phyloP scores from a whole-genome alignment of 2,888 invertebrate genomes.

The Diaphora mendica region DNA sequence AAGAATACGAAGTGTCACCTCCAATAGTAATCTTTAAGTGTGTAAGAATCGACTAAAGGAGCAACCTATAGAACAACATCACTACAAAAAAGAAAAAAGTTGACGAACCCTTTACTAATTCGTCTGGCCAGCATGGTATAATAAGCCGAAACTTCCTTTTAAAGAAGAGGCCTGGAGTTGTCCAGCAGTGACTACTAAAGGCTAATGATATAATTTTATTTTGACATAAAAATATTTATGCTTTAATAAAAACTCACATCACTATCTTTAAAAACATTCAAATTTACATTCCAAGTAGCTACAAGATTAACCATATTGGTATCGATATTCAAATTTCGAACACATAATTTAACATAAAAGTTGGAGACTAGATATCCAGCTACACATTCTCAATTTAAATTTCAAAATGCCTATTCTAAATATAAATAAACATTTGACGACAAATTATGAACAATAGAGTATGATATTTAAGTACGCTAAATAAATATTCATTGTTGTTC shows the following conservation, averaged over 20 bases:
- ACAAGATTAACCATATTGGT: not conserved
- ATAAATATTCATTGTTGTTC: slow-evolving; percentile 83
- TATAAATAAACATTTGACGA: slow-evolving; percentile 57
- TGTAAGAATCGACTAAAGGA: too few relatives aligned
- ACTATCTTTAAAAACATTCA: not conserved
- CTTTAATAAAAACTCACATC: not conserved
- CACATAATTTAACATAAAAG: not conserved
- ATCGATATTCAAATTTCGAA: slow-evolving; percentile 9
- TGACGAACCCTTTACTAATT: not conserved
- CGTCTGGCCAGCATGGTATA: too few relatives aligned
- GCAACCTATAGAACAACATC: too few relatives aligned
- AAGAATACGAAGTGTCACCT: too few relatives aligned
- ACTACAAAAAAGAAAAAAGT: too few relatives aligned
- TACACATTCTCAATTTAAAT: slow-evolving; percentile 27
- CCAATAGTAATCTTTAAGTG: too few relatives aligned
- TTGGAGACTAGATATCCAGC: not conserved
- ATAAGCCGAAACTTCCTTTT: too few relatives aligned
- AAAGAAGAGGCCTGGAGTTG: too few relatives aligned
- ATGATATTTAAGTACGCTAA: slow-evolving; percentile 66
- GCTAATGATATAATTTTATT: not conserved
- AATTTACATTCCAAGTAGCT: not conserved
- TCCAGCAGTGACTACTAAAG: not conserved
- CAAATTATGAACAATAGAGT: slow-evolving; percentile 76
- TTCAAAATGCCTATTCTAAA: slow-evolving; percentile 24
- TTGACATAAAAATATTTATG: slow-evolving; percentile 8